phyloP scores from a whole-genome alignment of 1,140 invertebrate species.

The Elysia chlorotica region DNA sequence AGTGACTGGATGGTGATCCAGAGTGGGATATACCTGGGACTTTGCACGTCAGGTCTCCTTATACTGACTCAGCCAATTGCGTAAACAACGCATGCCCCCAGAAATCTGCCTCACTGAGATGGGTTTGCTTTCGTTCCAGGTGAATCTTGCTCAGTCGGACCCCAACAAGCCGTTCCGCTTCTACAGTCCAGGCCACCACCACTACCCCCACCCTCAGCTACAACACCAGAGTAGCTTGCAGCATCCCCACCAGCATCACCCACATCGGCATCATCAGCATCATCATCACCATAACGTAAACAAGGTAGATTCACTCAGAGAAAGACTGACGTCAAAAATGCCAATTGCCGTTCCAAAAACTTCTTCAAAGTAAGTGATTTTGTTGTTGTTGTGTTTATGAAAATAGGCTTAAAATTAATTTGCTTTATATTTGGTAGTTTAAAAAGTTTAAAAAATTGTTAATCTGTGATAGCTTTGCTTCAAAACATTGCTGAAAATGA shows the following conservation, averaged over 20 bases:
- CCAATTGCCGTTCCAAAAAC: constrained; percentile 13
- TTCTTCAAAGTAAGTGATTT: constrained; percentile 11
- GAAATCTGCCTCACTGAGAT: background rate
- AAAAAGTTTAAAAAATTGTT: background rate
- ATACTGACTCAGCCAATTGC: too few relatives aligned
- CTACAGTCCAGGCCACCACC: constrained; percentile 13
- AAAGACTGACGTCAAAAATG: constrained; percentile 28
- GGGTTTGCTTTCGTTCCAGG: background rate
- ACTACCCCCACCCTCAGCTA: background rate
- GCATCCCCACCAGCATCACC: background rate
- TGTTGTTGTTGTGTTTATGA: background rate
- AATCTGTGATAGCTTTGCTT: background rate
- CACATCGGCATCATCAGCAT: background rate
- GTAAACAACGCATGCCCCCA: background rate
- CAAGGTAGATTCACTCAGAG: constrained; percentile 29
- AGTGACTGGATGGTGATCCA: too few relatives aligned
- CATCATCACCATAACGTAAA: constrained; percentile 19
- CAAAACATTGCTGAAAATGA: background rate
- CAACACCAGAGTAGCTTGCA: background rate
- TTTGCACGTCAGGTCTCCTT: too few relatives aligned
- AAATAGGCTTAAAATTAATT: background rate
- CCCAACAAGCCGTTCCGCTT: too few relatives aligned
- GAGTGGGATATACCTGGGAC: too few relatives aligned
- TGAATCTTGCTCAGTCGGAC: background rate
- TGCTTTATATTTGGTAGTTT: background rate